Percentiles rank a stretch among this genome's conserved stretches.
phyloP scores from a whole-genome alignment of 2,888 invertebrate species.

The Dioctria rufipes region DNA sequence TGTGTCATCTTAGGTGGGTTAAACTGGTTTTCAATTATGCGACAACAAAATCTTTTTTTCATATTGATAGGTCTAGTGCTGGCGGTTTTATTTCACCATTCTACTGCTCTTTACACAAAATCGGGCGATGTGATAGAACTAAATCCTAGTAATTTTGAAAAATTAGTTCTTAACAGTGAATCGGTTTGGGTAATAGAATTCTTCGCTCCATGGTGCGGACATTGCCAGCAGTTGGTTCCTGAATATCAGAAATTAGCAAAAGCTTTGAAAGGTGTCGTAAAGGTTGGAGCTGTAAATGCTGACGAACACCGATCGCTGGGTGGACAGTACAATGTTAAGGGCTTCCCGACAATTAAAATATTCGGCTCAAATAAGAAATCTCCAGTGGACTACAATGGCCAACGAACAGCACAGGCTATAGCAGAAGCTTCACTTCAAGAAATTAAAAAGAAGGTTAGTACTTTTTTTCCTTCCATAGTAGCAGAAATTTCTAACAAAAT shows the following conservation, averaged over 20 bases:
- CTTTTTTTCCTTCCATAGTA: no score
- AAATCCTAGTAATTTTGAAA: conserved; percentile 90
- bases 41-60: not conserved
- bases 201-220: conserved; percentile 94
- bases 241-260: conserved; percentile 95
- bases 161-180: conserved; percentile 85
- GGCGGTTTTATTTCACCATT: conserved; percentile 33
- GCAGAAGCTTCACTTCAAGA: conserved; percentile 89
- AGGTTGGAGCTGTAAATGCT: conserved; percentile 95
- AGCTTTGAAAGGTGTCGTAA: conserved; percentile 93
- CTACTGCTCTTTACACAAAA: conserved; percentile 76
- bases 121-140: conserved; percentile 87
- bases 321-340: conserved; percentile 85
- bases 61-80: not conserved
- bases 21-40: not conserved
- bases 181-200: conserved; percentile 93
- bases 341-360: conserved; percentile 97
- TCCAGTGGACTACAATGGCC: conserved; percentile 88
- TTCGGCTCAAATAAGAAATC: conserved; percentile 88
- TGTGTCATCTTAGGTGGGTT: not conserved
- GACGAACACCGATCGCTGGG: conserved; percentile 89
- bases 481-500: no score
- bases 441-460: conserved; percentile 81
- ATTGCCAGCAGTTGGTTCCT: conserved; percentile 90
- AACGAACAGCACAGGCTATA: conserved; percentile 87